Evolutionary conservation across 30 jellyfish, hydroid and myxozoan species (phyloP).

Genomic region (Clytia hemisphaerica): DNA sequence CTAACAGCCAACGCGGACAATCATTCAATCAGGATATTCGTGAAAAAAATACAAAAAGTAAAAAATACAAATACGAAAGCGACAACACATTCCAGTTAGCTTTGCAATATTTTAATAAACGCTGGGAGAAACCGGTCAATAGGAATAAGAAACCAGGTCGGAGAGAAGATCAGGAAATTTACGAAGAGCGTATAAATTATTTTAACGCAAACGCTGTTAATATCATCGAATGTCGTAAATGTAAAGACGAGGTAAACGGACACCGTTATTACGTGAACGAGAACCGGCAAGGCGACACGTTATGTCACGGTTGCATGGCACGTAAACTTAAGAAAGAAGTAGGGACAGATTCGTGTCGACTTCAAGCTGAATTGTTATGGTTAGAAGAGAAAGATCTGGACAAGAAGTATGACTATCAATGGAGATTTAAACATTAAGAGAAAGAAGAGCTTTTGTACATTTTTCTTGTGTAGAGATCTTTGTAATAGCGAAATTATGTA

Average conservation of each 20-base stretch:
- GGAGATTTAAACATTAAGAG: background rate
- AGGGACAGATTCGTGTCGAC: background rate
- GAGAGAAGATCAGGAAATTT: conserved; percentile 18
- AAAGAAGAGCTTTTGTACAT: background rate
- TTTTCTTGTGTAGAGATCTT: background rate
- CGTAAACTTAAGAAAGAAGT: conserved; percentile 14
- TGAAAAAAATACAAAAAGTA: conserved; percentile 1
- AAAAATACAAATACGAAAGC: conserved; percentile 5
- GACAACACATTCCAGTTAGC: conserved; percentile 12
- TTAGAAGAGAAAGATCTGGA: conserved; percentile 2
- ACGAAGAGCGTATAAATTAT: conserved; percentile 7
- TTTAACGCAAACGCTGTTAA: background rate
- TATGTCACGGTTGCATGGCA: conserved; percentile 15
- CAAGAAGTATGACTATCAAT: conserved; percentile 7
- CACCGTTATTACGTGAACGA: conserved; percentile 7
- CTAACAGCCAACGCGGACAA: no score
- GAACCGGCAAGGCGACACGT: background rate
- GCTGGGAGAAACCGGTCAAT: conserved; percentile 23
- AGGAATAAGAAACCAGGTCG: background rate
- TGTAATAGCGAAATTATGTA: no score
- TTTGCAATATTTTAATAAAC: conserved; percentile 7
- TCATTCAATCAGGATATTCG: no score
- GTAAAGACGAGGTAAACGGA: conserved; percentile 11
- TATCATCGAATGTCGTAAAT: background rate
- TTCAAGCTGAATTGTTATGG: background rate